Conservation (phyloP, 2,888 invertebrate species). For the Prosopocoilus inquinatus region DNA sequence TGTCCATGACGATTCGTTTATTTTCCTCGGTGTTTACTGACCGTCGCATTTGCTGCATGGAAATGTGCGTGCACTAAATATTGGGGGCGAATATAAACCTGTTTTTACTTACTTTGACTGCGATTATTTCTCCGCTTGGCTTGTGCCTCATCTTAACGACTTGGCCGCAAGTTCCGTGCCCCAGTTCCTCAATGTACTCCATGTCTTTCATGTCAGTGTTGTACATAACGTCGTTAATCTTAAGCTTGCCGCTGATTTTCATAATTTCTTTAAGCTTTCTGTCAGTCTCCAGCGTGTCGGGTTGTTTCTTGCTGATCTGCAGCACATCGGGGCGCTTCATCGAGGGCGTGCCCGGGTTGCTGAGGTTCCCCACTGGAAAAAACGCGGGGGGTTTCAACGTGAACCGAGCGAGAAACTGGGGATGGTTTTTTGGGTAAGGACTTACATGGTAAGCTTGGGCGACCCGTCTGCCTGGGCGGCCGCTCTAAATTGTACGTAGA, state of each 20-base stretch:
- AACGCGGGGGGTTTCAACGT: no score
- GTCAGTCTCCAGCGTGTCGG: conserved; percentile 66
- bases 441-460: conserved; percentile 33
- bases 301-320: conserved; percentile 57
- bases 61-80: background rate
- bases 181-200: conserved; percentile 82
- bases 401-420: background rate
- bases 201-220: conserved; percentile 80
- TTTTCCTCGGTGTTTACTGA: conserved; percentile 97
- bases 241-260: conserved; percentile 88
- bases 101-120: conserved; percentile 74
- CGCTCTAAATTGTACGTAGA: conserved; percentile 45
- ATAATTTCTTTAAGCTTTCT: conserved; percentile 87
- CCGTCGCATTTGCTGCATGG: conserved; percentile 85
- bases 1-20: conserved; percentile 97
- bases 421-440: background rate
- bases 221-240: conserved; percentile 75
- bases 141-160: conserved; percentile 95
- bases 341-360: conserved; percentile 49
- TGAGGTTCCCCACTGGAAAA: conserved; percentile 24
- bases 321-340: conserved; percentile 57
- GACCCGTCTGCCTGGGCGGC: conserved; percentile 16
- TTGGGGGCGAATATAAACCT: background rate
- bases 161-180: conserved; percentile 95
- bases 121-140: conserved; percentile 81